Conservation (phyloP, 2,797 vertebrate species). For the Trachurus trachurus region DNA sequence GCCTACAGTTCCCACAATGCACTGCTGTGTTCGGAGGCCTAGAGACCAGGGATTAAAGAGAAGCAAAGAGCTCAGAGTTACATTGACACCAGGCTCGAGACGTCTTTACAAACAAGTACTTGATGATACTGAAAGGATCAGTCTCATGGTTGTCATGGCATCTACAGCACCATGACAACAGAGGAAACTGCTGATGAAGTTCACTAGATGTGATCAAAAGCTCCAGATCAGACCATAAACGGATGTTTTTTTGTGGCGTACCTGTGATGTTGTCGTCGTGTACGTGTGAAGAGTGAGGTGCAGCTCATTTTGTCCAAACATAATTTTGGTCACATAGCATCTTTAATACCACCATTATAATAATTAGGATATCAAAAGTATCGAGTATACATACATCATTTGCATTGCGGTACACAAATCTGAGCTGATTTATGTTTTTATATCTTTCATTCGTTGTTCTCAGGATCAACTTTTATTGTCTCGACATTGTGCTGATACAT, state of each 20-base stretch:
- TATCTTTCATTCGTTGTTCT: conserved; percentile 82
- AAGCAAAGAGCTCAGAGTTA: not conserved
- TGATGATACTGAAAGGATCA: not conserved
- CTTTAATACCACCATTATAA: conserved; percentile 89
- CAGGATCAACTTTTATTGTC: conserved; percentile 82
- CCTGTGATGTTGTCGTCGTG: not conserved
- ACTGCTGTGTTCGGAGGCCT: not conserved
- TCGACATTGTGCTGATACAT: conserved; percentile 85
- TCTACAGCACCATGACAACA: not conserved
- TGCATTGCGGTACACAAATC: conserved; percentile 87
- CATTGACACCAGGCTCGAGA: not conserved
- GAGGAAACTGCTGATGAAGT: not conserved
- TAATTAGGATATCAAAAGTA: conserved; percentile 88
- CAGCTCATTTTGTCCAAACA: conserved; percentile 65
- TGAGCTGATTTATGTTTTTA: conserved; percentile 83
- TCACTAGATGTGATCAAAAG: not conserved
- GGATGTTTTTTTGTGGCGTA: not conserved
- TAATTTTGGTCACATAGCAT: conserved; percentile 86
- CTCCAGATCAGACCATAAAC: not conserved
- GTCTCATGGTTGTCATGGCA: not conserved
- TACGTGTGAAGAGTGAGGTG: conserved; percentile 26
- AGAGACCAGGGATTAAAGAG: not conserved
- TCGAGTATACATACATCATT: conserved; percentile 88
- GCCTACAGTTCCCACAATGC: conserved; percentile 32
- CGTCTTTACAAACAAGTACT: not conserved